Conservation (phyloP, 2,888 invertebrate genomes). For the Tipula helvola region DNA sequence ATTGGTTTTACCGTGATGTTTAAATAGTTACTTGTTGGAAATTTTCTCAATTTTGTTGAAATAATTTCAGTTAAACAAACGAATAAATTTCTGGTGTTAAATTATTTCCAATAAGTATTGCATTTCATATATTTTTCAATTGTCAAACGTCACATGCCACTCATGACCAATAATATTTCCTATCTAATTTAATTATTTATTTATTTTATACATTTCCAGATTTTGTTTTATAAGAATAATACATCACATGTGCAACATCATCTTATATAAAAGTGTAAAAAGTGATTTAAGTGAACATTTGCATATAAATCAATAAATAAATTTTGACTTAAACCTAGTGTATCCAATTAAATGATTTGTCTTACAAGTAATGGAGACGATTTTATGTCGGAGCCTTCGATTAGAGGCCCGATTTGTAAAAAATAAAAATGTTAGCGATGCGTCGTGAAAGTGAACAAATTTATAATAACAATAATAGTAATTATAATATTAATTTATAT, state of each 20-base stretch:
- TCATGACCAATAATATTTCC: no score
- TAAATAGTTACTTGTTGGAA: no score
- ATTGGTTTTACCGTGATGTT: no score
- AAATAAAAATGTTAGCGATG: conserved; percentile 48
- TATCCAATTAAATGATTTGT: not conserved
- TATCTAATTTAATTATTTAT: not conserved
- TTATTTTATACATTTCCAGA: not conserved
- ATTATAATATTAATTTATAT: conserved; percentile 9
- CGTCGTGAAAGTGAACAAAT: conserved; percentile 60
- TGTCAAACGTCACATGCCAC: no score
- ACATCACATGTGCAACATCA: no score
- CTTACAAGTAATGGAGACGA: conserved; percentile 11
- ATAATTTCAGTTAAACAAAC: no score
- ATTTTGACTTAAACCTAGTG: not conserved
- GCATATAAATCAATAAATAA: not conserved
- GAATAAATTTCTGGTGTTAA: no score
- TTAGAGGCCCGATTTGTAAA: not conserved
- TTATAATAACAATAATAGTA: conserved; percentile 21
- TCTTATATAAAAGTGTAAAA: not conserved
- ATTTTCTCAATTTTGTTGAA: no score
- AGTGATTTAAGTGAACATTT: not conserved
- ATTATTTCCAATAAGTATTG: no score
- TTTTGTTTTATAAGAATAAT: not conserved
- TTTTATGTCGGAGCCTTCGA: not conserved
- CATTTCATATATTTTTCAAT: no score